A percentile compares a stretch with the other conserved stretches of the same genome.
These are phyloP conservation scores for Mesembrinibis cayennensis DNA, from an alignment of 2,113 vertebrate genomes.

Conservation along the genomic window DNA sequence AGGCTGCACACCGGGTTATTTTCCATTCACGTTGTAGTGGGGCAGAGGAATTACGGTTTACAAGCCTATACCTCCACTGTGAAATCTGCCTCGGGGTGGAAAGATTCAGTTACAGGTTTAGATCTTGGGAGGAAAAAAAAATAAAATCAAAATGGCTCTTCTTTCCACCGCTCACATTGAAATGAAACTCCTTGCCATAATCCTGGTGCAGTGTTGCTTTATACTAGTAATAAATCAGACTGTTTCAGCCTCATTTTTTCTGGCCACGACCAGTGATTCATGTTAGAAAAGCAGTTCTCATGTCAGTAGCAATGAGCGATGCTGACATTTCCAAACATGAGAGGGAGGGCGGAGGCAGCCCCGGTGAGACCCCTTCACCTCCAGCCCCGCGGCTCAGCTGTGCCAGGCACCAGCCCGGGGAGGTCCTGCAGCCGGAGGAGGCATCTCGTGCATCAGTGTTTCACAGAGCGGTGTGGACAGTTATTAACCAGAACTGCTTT, in stretches of 20 bases:
- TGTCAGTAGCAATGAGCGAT: not conserved
- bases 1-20: not conserved
- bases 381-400: not conserved
- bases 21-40: not conserved
- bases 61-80: not conserved
- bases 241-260: not conserved
- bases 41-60: not conserved
- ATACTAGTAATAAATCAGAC: not conserved
- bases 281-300: not conserved
- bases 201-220: not conserved
- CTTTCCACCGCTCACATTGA: not conserved
- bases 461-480: fast-evolving
- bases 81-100: not conserved
- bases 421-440: not conserved
- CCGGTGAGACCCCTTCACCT: not conserved
- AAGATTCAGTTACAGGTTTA: not conserved
- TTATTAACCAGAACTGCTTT: not conserved
- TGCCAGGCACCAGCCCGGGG: not conserved
- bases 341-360: fast-evolving
- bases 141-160: not conserved
- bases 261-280: not conserved
- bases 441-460: fast-evolving
- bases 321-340: not conserved
- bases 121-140: not conserved
- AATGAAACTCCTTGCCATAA: not conserved